Evolutionary conservation across 1,140 invertebrate species (phyloP).

Genomic region (Sitophilus oryzae): DNA sequence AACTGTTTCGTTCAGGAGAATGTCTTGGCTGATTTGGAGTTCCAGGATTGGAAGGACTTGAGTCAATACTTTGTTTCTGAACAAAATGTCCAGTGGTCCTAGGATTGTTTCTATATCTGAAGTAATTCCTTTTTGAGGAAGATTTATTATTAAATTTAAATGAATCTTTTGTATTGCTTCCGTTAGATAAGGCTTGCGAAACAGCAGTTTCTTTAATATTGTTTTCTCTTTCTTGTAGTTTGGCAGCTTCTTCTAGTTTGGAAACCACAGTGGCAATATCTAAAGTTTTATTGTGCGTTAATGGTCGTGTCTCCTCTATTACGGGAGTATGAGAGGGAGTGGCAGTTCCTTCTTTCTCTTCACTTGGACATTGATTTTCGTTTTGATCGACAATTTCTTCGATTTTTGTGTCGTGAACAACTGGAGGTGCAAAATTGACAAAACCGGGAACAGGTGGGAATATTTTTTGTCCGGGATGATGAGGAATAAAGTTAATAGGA

Average conservation of each 20-base stretch:
- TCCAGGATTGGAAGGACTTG: not conserved
- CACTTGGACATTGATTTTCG: not conserved
- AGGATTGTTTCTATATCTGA: constrained; percentile 7
- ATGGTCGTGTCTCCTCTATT: constrained; percentile 10
- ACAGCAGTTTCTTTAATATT: not conserved
- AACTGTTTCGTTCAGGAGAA: not conserved
- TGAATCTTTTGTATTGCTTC: not conserved
- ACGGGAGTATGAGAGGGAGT: constrained; percentile 15
- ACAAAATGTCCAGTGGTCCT: not conserved
- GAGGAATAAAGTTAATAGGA: constrained; percentile 35
- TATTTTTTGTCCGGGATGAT: constrained; percentile 20
- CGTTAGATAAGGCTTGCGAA: constrained; percentile 2
- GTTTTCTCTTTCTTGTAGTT: constrained; percentile 32
- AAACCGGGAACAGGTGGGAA: constrained; percentile 11
- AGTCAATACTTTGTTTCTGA: not conserved
- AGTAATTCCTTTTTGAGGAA: constrained; percentile 17
- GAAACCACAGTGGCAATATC: constrained; percentile 42
- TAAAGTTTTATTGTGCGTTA: constrained; percentile 26
- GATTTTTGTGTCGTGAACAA: constrained; percentile 14
- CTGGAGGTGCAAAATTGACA: constrained; percentile 8
- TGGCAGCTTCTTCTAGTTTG: constrained; percentile 42
- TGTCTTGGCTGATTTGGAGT: not conserved
- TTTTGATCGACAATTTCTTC: constrained; percentile 9
- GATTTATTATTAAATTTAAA: not conserved
- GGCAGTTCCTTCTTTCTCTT: constrained; percentile 6